Percentiles rank a stretch among this genome's conserved stretches.
phyloP scores from a whole-genome alignment of 1,140 invertebrate genomes.

The Dinoponera quadriceps region DNA sequence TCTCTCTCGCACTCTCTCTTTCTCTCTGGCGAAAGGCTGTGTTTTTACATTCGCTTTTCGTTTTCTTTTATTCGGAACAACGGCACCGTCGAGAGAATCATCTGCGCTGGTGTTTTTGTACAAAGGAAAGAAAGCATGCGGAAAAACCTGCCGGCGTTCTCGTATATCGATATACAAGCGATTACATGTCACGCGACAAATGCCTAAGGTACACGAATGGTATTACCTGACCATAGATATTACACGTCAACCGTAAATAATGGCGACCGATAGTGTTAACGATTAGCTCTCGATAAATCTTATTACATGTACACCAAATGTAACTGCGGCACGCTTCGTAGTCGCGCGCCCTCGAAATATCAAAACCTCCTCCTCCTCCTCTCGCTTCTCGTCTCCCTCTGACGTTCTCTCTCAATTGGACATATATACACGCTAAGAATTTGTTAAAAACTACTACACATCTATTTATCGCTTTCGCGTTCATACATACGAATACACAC shows the following conservation, averaged over 20 bases:
- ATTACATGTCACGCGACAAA: conserved; percentile 60
- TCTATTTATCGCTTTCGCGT: conserved; percentile 78
- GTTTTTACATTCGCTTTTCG: conserved; percentile 5
- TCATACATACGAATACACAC: conserved; percentile 72
- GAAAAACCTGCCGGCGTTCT: conserved; percentile 29
- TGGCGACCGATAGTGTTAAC: background rate
- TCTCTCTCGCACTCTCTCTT: conserved; percentile 16
- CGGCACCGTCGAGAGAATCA: conserved; percentile 26
- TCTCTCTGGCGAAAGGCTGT: conserved; percentile 35
- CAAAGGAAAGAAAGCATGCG: conserved; percentile 34
- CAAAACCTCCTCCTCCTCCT: conserved; percentile 39
- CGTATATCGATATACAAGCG: conserved; percentile 56
- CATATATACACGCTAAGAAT: conserved; percentile 84
- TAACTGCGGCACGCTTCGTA: conserved; percentile 42
- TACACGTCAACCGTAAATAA: conserved; percentile 60
- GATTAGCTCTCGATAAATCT: conserved; percentile 50
- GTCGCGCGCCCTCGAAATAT: conserved; percentile 53
- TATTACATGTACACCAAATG: conserved; percentile 60
- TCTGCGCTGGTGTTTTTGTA: conserved; percentile 26
- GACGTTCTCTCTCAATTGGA: conserved; percentile 77
- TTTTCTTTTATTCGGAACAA: background rate
- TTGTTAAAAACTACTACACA: conserved; percentile 84
- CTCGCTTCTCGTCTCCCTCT: conserved; percentile 34
- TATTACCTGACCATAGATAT: conserved; percentile 57
- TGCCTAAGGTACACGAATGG: conserved; percentile 61